These are phyloP conservation scores for Cosmorhoe ocellata DNA, from an alignment of 2,888 invertebrate species.

Conservation along the genomic window DNA sequence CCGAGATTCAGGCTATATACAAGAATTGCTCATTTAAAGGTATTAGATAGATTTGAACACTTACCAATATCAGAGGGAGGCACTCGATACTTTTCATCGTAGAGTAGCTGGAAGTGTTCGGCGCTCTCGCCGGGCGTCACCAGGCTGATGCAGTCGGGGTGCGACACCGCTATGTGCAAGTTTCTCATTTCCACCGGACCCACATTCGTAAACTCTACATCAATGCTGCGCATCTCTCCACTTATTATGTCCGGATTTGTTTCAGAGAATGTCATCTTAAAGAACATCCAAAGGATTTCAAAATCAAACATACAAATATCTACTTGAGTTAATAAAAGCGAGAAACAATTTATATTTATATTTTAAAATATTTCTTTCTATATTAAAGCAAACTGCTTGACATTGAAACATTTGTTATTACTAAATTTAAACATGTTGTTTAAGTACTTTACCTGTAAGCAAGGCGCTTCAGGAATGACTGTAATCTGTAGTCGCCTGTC, in stretches of 20 bases:
- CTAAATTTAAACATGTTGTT: too few relatives aligned
- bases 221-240: slow-evolving; percentile 87
- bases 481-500: slow-evolving; percentile 89
- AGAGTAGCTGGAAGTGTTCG: slow-evolving; percentile 54
- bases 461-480: slow-evolving; percentile 90
- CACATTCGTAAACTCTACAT: slow-evolving; percentile 86
- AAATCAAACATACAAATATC: too few relatives aligned
- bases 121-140: slow-evolving; percentile 44
- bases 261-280: slow-evolving; percentile 87
- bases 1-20: too few relatives aligned
- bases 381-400: too few relatives aligned
- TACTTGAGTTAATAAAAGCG: too few relatives aligned
- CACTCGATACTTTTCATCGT: slow-evolving; percentile 73
- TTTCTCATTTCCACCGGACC: slow-evolving; percentile 85
- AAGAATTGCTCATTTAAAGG: too few relatives aligned
- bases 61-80: slow-evolving; percentile 74
- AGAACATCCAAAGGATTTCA: too few relatives aligned
- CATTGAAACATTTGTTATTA: too few relatives aligned
- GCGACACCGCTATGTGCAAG: slow-evolving; percentile 85
- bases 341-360: neutral
- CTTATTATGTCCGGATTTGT: slow-evolving; percentile 86
- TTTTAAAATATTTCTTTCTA: too few relatives aligned
- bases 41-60: neutral
- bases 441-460: slow-evolving; percentile 85
- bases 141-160: slow-evolving; percentile 85